Percentiles rank a stretch among this genome's conserved stretches.
Conservation (phyloP, 2,797 vertebrate species). For the Alauda arvensis region DNA sequence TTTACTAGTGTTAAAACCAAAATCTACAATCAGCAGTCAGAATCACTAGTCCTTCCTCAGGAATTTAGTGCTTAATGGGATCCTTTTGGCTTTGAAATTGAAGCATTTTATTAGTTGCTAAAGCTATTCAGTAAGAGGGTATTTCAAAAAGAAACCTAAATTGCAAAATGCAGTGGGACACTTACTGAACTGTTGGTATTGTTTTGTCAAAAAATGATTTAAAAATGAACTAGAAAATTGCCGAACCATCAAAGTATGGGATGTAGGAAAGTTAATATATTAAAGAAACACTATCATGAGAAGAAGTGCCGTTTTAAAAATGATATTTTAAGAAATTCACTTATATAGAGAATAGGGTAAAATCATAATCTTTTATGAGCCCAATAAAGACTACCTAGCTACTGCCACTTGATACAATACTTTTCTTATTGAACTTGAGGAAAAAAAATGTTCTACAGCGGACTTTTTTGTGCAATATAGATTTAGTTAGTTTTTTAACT, state of each 20-base stretch:
- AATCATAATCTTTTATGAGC: conserved; percentile 57
- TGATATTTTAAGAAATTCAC: conserved; percentile 61
- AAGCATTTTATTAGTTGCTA: conserved; percentile 39
- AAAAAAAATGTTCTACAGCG: background rate
- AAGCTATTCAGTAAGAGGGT: conserved; percentile 35
- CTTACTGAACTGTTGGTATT: conserved; percentile 39
- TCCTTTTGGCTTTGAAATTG: conserved; percentile 47
- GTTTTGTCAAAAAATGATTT: conserved; percentile 59
- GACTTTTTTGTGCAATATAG: background rate
- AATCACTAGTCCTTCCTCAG: background rate
- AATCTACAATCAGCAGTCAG: background rate
- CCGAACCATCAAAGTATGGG: conserved; percentile 25
- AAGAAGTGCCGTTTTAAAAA: conserved; percentile 35
- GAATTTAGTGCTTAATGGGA: conserved; percentile 23
- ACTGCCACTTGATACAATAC: conserved; percentile 27
- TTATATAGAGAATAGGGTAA: conserved; percentile 50
- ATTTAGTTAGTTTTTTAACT: conserved; percentile 10
- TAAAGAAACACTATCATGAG: conserved; percentile 51
- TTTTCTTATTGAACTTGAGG: conserved; percentile 36
- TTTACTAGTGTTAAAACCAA: background rate
- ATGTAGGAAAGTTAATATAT: conserved; percentile 46
- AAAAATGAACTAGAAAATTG: conserved; percentile 56
- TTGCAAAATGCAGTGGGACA: conserved; percentile 42
- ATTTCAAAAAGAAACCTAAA: conserved; percentile 32
- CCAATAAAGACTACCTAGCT: conserved; percentile 46